A percentile compares a stretch with the other conserved stretches of the same genome.
Evolutionary conservation across 2,113 vertebrate species (phyloP).

Genomic region (Ictidomys tridecemlineatus): DNA sequence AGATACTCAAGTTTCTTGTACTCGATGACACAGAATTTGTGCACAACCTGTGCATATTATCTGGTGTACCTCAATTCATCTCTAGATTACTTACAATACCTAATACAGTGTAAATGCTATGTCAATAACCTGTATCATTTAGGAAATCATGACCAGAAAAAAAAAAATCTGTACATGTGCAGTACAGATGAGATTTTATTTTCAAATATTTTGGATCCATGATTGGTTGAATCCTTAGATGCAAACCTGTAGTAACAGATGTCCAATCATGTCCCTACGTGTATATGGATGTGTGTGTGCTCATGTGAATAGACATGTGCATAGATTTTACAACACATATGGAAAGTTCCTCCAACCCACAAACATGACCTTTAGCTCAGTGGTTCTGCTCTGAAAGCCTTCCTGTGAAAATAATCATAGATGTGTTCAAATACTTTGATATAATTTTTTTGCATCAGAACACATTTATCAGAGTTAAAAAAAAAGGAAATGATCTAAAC

Average conservation of each 20-base stretch:
- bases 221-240: neutral
- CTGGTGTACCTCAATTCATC: no score
- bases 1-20: neutral
- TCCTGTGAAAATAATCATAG: neutral
- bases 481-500: neutral
- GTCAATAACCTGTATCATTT: no score
- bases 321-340: neutral
- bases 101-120: neutral
- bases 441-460: neutral
- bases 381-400: neutral
- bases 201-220: neutral
- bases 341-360: neutral
- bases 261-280: rapidly evolving
- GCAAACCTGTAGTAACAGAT: neutral
- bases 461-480: neutral
- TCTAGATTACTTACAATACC: no score
- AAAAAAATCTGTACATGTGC: neutral
- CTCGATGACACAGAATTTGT: neutral
- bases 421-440: neutral
- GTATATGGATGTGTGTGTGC: neutral
- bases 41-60: no score
- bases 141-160: neutral
- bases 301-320: neutral
- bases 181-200: neutral
- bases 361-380: neutral